Evolutionary conservation across 2,113 vertebrate species (phyloP).

Genomic region (Rhegmatorhina hoffmannsi): DNA sequence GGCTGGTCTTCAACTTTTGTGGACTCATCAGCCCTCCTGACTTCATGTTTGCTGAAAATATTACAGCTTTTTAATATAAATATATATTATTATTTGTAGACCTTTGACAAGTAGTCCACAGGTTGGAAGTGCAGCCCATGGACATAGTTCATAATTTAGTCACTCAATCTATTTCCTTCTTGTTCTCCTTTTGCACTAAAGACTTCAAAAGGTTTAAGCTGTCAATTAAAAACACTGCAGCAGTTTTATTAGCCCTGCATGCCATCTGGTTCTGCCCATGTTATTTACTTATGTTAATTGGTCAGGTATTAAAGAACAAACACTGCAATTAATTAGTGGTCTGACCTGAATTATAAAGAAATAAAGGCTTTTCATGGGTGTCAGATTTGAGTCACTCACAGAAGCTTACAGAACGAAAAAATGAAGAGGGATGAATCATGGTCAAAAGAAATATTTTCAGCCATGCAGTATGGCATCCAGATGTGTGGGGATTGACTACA

Average conservation of each 20-base stretch:
- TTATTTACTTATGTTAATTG: constrained; percentile 50
- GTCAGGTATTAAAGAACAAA: constrained; percentile 54
- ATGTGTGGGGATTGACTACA: background rate
- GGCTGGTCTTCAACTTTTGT: background rate
- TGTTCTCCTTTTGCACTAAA: background rate
- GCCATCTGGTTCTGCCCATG: background rate
- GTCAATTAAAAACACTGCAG: constrained; percentile 7
- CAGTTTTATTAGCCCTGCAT: background rate
- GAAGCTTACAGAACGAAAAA: constrained; percentile 35
- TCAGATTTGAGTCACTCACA: constrained; percentile 37
- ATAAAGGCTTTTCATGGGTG: constrained; percentile 12
- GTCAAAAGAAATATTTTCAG: constrained; percentile 20
- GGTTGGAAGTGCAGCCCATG: background rate
- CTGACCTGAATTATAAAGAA: constrained; percentile 44
- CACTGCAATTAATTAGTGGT: constrained; percentile 54
- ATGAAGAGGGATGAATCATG: constrained; percentile 15
- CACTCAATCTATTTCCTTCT: background rate
- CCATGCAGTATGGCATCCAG: background rate
- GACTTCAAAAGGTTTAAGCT: background rate
- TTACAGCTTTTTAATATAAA: background rate
- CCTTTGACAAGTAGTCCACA: background rate
- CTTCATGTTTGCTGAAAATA: background rate
- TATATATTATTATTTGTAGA: background rate
- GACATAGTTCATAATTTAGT: background rate
- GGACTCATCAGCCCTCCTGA: background rate